phyloP scores from a whole-genome alignment of 2,113 vertebrate species.

The Rousettus leschenaultii region DNA sequence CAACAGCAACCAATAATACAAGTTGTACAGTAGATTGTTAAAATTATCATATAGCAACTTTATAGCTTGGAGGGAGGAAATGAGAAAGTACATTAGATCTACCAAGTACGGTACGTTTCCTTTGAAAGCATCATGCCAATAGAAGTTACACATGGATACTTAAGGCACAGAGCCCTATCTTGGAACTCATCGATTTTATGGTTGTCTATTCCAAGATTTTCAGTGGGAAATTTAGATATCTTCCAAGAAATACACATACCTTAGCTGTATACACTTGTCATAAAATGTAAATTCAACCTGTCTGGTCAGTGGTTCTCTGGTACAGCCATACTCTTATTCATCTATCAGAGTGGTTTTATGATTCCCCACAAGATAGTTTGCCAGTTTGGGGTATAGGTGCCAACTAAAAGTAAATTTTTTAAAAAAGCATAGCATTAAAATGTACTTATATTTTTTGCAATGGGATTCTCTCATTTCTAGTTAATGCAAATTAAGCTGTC shows the following conservation, averaged over 20 bases:
- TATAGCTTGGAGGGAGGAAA: conserved; percentile 64
- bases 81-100: conserved; percentile 63
- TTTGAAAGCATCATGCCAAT: conserved; percentile 69
- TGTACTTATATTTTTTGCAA: conserved; percentile 69
- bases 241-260: conserved; percentile 78
- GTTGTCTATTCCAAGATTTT: conserved; percentile 68
- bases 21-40: conserved; percentile 70
- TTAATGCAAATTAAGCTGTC: conserved; percentile 46
- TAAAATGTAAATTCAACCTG: conserved; percentile 75
- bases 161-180: conserved; percentile 71
- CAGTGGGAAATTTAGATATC: conserved; percentile 69
- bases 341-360: conserved; percentile 77
- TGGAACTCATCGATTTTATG: conserved; percentile 76
- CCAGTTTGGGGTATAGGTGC: conserved; percentile 67
- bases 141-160: conserved; percentile 74
- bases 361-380: conserved; percentile 71
- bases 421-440: conserved; percentile 70
- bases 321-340: conserved; percentile 65
- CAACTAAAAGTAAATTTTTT: conserved; percentile 72
- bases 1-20: conserved; percentile 79
- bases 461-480: conserved; percentile 59
- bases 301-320: conserved; percentile 71
- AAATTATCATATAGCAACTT: conserved; percentile 78
- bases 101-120: conserved; percentile 70
- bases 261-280: conserved; percentile 71